Evolutionary conservation across 2,888 invertebrate genomes (phyloP), one percentile per base, ranked within the genome.

Genomic region (Cartodere bifasciata): DNA sequence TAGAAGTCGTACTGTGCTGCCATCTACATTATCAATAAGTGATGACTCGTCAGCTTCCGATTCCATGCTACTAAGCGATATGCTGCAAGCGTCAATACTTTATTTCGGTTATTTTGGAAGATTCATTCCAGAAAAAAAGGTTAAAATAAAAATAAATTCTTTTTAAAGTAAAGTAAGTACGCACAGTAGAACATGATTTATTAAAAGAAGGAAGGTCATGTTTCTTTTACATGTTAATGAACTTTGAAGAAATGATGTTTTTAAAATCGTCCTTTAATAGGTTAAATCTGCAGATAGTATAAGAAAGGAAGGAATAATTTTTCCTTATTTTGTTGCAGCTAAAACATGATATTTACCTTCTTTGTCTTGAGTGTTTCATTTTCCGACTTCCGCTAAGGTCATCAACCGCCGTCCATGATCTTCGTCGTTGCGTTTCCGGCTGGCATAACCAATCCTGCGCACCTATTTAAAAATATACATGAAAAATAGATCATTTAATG

Each of bases 371-470:
- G 30, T 56, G 54, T 42, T 63, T 65, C 25, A 65, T 62, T 46
- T 68, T 69, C 29, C 64, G 64, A 44, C 65, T 63, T 37, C 66
- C 67, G 6, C 65, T 67, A 29, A 70, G 61, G 50, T 78, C 78
- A 53, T 86, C 86, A 34, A 84, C 65, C n/a, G 84, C 85, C 4
- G 86, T 84, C 87, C 87, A 87, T 41, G 86, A 86, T 53, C 84
- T 75, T 44, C 87, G 67, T 2, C 82, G 65, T 37, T 61, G 59
- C 3, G 57, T 47, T 39, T 62, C 60, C n/a, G 58, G 56, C 43
- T 60, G 59, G 37, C 58, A 58, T 28, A 61, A 37, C 58, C 59
- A 61, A 44, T 62, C 62, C 47, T 59, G 59, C 25, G 54, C 47
- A 34, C 56, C 59, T 59, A 13, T n/a, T 7, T 17, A n/a, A n/a